Conservation (phyloP, 2,797 vertebrate genomes). For the Holocentrus rufus region DNA sequence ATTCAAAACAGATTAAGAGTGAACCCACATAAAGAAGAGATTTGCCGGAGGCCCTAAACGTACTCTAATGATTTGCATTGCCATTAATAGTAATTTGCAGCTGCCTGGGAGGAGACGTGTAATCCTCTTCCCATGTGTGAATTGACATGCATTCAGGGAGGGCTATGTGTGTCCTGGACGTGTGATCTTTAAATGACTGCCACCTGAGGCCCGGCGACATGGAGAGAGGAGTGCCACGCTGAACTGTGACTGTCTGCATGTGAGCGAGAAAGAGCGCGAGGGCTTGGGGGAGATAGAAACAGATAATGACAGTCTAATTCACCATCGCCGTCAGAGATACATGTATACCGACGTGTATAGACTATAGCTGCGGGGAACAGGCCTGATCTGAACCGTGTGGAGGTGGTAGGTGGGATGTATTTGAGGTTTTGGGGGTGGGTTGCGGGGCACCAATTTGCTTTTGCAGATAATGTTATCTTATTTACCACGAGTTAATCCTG, state of each 20-base stretch:
- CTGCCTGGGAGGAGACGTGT: conserved; percentile 77
- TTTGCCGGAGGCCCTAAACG: conserved; percentile 70
- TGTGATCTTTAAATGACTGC: conserved; percentile 87
- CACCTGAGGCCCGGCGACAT: conserved; percentile 82
- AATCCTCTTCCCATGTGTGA: conserved; percentile 82
- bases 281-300: conserved; percentile 64
- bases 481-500: conserved; percentile 64
- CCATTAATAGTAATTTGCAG: conserved; percentile 83
- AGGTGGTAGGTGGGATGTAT: conserved; percentile 63
- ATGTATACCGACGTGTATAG: conserved; percentile 59
- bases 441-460: conserved; percentile 66
- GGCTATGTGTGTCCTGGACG: conserved; percentile 75
- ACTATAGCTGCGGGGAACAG: conserved; percentile 71
- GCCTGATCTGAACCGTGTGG: conserved; percentile 68
- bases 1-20: conserved; percentile 74
- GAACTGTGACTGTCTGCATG: conserved; percentile 62
- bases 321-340: conserved; percentile 65
- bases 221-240: conserved; percentile 64
- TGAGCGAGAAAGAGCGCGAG: conserved; percentile 33
- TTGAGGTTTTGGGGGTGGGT: conserved; percentile 43
- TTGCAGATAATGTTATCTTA: conserved; percentile 68
- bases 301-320: conserved; percentile 78
- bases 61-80: conserved; percentile 81
- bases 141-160: conserved; percentile 81
- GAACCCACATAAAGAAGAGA: conserved; percentile 69